Evolutionary conservation across 2,113 vertebrate species (phyloP), one percentile per base, ranked within the genome.

Genomic region (Dicentrarchus labrax): DNA sequence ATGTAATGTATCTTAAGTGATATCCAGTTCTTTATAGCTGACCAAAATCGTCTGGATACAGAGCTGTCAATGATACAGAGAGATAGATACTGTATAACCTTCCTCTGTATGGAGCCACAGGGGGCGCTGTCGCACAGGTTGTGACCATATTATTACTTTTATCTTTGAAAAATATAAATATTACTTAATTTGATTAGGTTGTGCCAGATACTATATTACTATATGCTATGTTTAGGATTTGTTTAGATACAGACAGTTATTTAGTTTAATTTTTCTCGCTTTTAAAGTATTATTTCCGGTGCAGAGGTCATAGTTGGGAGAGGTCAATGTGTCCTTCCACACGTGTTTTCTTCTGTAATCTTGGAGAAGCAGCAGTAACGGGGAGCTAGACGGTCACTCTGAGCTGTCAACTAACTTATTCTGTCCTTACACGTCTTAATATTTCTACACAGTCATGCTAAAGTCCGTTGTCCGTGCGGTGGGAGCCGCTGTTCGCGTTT

Each of bases 321-420:
- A 95, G 95, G 95, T 96, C 93, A 95, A 87, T 17, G 94, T 94
- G 96, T 93, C 96, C 96, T 96, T 95, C 89, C 93, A 82, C 95
- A 96, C 94, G 94, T 95, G 95, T 92, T 50, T 78, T 47, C 61
- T 78, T 47, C 61, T 16, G 66, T 77, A 19, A 75, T 69, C 80
- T 61, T n/a, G 19, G 8, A 64, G 53, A 3, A 51, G 60, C 43
- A 5, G 38, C 54, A 4, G n/a, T 11, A 13, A 16, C 12, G 0
- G 48, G 2, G 8, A 36, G 43, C 8, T 6, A 47, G 45, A 9
- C 38, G 54, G 54, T 17, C 0, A 0, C 1, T 2, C 11, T 12
- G 19, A 10, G 11, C 5, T 30, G 10, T 66, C 22, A 43, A 67
- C 36, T 19, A 0, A 11, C 5, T 73, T 19, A 71, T 69, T 54